These are phyloP conservation scores for Leptoteleia sp. DNA, from an alignment of 1,140 invertebrate genomes.

Conservation along the genomic window DNA sequence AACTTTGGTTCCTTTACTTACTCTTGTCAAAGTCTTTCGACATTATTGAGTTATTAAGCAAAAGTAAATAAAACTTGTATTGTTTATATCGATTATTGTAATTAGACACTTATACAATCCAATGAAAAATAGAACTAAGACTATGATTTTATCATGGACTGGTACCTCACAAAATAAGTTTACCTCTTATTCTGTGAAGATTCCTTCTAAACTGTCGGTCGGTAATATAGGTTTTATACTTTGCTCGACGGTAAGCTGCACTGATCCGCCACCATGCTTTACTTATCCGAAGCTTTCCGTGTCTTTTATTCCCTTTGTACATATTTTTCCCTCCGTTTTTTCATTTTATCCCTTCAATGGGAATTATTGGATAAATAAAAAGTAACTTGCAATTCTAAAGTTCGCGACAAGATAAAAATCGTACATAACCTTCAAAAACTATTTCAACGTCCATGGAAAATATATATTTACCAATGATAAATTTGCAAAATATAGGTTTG, in stretches of 20 bases:
- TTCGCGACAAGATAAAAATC: slow-evolving; percentile 24
- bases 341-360: not conserved
- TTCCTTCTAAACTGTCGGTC: slow-evolving; percentile 31
- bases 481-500: slow-evolving; percentile 31
- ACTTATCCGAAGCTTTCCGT: not conserved
- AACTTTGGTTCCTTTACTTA: no score
- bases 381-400: slow-evolving; percentile 29
- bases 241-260: not conserved
- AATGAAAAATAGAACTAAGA: slow-evolving; percentile 1
- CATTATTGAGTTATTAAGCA: no score
- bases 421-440: slow-evolving; percentile 14
- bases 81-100: slow-evolving; percentile 22
- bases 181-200: not conserved
- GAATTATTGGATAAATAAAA: slow-evolving; percentile 29
- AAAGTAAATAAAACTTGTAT: no score
- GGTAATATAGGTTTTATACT: slow-evolving; percentile 30
- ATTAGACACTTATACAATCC: slow-evolving; percentile 21
- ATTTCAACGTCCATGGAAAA: slow-evolving; percentile 12
- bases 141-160: slow-evolving; percentile 14
- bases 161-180: slow-evolving; percentile 11
- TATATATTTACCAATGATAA: slow-evolving; percentile 9
- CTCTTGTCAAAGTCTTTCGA: no score
- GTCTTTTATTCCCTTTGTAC: not conserved
- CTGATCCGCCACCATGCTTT: slow-evolving; percentile 24
- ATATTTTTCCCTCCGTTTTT: not conserved